Base-by-base conservation (phyloP, 2,888 invertebrate species). In the Polydrusus pterygomalis region DNA sequence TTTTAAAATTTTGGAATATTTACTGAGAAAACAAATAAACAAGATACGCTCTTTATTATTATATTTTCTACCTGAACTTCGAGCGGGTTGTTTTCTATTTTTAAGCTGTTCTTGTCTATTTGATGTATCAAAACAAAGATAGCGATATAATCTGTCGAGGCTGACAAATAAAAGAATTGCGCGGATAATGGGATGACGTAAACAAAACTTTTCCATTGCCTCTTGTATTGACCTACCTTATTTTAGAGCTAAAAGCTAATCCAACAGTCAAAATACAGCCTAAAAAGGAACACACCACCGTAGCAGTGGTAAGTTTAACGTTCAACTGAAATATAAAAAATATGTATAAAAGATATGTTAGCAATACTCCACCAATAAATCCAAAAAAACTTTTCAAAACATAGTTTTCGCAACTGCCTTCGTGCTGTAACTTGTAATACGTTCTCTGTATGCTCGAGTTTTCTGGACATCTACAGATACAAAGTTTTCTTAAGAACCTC, bases 311-410 rank as follows among this genome's bases (percentile, higher is more conserved):
- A 2, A 93, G 84, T 2, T 90, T 90, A 82, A 92, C 90, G 67
- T 92, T 91, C 62, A 93, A 82, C 85, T 93, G 92, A 78, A 92
- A 90, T 0, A 93, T 91, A 79, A 93, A 90, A 83, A 93, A 92
- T 84, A 92, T 88, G 82, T 93, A 93, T 81, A 92, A 90, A 47
- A 93, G 85, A 81, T 92, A 92, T 0, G 93, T 93, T 58, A 93
- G 84, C 11, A 91, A 78, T 58, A 92, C 89, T 0, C 94, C 94
- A 18, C 91, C 89, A 0, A 92, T 77, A 80, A 94, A 93, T 0
- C 94, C 94, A 13, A 91, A 81, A 0, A 92, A 78, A 82, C 93
- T 93, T 83, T 92, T 93, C 17, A 91, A 70, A 2, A 92, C 85
- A 78, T 90, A 92, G 85, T 93, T 92, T 79, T 89, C 89, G 69